These are phyloP conservation scores for Echiichthys vipera DNA, from an alignment of 2,797 vertebrate species.

Conservation along the genomic window DNA sequence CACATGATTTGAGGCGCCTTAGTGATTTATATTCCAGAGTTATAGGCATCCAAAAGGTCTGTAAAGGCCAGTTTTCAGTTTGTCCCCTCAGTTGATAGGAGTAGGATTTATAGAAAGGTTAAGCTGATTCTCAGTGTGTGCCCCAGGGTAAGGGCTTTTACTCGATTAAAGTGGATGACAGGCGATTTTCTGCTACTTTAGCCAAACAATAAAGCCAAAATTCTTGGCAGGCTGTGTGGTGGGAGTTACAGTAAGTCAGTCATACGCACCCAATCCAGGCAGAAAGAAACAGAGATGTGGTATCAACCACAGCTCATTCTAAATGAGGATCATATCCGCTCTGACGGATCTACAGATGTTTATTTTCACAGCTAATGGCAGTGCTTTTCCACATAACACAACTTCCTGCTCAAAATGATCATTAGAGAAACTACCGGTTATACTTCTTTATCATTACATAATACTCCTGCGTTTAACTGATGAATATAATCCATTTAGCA, in stretches of 20 bases:
- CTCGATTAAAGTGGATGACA: slow-evolving; percentile 61
- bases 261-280: slow-evolving; percentile 37
- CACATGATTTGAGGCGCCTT: slow-evolving; percentile 22
- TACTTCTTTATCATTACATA: slow-evolving; percentile 24
- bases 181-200: slow-evolving; percentile 61
- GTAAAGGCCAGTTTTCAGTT: slow-evolving; percentile 38
- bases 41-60: slow-evolving; percentile 31
- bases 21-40: slow-evolving; percentile 28
- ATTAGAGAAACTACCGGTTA: slow-evolving; percentile 27
- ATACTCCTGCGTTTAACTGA: neutral
- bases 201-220: slow-evolving; percentile 63
- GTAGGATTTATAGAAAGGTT: slow-evolving; percentile 61
- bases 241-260: slow-evolving; percentile 57
- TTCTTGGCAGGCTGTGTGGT: slow-evolving; percentile 45
- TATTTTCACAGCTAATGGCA: slow-evolving; percentile 55
- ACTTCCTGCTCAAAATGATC: slow-evolving; percentile 21
- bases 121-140: slow-evolving; percentile 51
- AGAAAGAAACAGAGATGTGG: slow-evolving; percentile 31
- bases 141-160: slow-evolving; percentile 55
- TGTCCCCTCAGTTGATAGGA: slow-evolving; percentile 42
- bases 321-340: slow-evolving; percentile 38
- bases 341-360: slow-evolving; percentile 45
- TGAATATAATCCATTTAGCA: slow-evolving; percentile 1
- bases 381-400: slow-evolving; percentile 37
- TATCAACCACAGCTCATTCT: slow-evolving; percentile 44